A percentile compares a stretch with the other conserved stretches of the same genome.
Conservation (phyloP, 2,888 invertebrate species). For the Zaprionus lineosus region DNA sequence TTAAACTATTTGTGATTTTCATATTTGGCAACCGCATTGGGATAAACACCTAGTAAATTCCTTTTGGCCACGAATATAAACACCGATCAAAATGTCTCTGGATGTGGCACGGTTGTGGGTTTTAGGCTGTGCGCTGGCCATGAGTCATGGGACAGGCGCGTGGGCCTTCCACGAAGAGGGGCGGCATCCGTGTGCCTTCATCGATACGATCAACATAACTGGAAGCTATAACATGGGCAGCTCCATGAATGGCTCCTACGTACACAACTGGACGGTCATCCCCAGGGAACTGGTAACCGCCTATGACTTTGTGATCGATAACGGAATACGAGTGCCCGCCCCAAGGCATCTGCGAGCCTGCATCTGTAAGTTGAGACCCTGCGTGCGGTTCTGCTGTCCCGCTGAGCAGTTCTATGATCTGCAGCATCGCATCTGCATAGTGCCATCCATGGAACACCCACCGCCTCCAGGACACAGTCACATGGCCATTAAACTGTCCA, state of each 20-base stretch:
- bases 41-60: conserved; percentile 42
- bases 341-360: conserved; percentile 79
- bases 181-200: conserved; percentile 78
- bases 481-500: conserved; percentile 45
- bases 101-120: conserved; percentile 40
- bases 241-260: conserved; percentile 56
- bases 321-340: conserved; percentile 64
- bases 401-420: conserved; percentile 62
- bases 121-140: conserved; percentile 8
- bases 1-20: conserved; percentile 3
- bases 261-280: conserved; percentile 75
- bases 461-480: conserved; percentile 25
- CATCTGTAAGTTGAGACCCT: conserved; percentile 77
- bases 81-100: conserved; percentile 29
- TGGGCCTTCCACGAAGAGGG: conserved; percentile 47
- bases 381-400: conserved; percentile 81
- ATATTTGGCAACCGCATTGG: conserved; percentile 31
- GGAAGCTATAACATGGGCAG: conserved; percentile 57
- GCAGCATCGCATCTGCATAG: conserved; percentile 36
- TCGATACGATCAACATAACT: conserved; percentile 80
- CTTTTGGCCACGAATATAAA: conserved; percentile 42
- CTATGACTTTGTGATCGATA: conserved; percentile 78
- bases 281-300: conserved; percentile 68
- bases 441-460: not conserved
- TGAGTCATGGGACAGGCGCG: conserved; percentile 28